Evolutionary conservation across 2,797 vertebrate species (phyloP), one percentile per base, ranked within the genome.

Genomic region (Sitta carolinensis): DNA sequence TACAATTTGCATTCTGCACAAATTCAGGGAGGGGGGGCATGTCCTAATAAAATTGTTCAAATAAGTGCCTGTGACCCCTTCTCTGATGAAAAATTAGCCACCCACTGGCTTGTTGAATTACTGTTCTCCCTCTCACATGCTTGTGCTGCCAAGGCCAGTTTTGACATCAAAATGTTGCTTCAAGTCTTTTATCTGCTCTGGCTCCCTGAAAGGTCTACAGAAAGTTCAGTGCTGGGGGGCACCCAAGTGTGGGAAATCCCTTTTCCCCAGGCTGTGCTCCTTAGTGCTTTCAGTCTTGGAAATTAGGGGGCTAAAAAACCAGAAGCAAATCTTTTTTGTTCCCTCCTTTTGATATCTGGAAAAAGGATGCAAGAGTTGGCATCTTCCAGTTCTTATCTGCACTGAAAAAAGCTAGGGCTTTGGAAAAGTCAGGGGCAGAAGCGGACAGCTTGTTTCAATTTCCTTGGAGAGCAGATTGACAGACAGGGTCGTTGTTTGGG

Each of bases 41-140:
- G 18, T 63, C 57, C 34, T 22, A 25, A 52, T 80, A 51, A 84
- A 89, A 59, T 10, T 34, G 6, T 63, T 94, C 43, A 59, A 69
- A 67, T 36, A 69, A 64, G 12, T 42, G 61, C 42, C 23, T 48
- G 43, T 73, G 61, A 94, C 67, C 45, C 36, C 29, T 80, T 87
- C 29, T 54, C 55, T 72, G 36, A 80, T 89, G 32, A 91, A 95
- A 87, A 91, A 74, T 77, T 77, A 59, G 89, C 36, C 26, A 75
- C 11, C 13, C 20, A 3, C 45, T 80, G 77, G 43, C 12, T 78
- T 69, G 47, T 26, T 76, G 40, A 26, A 61, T 83, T 72, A 32
- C 55, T 66, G 9, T 21, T 92, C 51, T 82, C 26, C 15, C 19
- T 66, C 67, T 77, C 1, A 2, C 1, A 2, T 43, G 27, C 42